Conservation (phyloP, 1,140 invertebrate species). For the Phymorhynchus buccinoides region DNA sequence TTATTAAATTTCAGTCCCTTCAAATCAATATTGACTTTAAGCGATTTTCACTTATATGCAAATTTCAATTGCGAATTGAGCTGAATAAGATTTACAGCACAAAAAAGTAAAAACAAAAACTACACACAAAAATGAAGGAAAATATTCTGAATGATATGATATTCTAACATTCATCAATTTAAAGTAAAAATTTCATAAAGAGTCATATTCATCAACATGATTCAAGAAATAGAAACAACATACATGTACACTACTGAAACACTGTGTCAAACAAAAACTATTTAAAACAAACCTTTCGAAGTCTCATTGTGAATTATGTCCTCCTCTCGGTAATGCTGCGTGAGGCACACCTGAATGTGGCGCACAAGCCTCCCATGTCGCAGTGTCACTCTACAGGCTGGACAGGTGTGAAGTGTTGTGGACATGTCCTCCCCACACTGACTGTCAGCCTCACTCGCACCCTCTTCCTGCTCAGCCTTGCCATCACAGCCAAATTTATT, state of each 20-base stretch:
- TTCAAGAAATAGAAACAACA: background rate
- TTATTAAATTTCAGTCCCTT: too few species aligned
- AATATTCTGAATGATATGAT: too few species aligned
- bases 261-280: background rate
- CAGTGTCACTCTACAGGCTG: background rate
- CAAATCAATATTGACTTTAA: too few species aligned
- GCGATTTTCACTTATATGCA: too few species aligned
- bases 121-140: too few species aligned
- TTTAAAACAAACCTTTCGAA: background rate
- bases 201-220: background rate
- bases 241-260: too few species aligned
- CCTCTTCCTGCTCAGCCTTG: background rate
- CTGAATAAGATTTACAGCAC: too few species aligned
- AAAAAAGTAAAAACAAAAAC: too few species aligned
- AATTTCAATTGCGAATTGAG: too few species aligned
- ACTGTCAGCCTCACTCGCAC: background rate
- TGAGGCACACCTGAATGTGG: background rate
- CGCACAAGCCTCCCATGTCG: slow-evolving; percentile 1
- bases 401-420: slow-evolving; percentile 14
- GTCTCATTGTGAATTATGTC: background rate
- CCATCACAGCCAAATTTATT: background rate
- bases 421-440: background rate
- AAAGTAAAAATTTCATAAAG: background rate
- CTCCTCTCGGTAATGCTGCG: background rate
- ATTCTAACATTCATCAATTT: too few species aligned